These are phyloP conservation scores for Gadus macrocephalus DNA, from an alignment of 2,113 vertebrate genomes.

Conservation along the genomic window DNA sequence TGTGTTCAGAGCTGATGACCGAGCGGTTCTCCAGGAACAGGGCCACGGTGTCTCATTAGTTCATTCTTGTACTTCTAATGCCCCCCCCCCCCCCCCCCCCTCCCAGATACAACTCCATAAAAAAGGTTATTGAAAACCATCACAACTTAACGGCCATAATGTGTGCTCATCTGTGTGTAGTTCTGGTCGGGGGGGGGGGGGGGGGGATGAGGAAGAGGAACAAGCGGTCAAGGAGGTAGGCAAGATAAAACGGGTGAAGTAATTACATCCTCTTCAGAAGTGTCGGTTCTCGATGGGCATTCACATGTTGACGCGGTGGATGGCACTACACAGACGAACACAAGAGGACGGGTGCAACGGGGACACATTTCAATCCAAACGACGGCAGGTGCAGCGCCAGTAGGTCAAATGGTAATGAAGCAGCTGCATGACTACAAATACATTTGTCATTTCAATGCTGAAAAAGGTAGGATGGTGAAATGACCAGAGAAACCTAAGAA, in stretches of 20 bases:
- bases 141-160: slow-evolving; percentile 37
- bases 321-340: no score
- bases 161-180: slow-evolving; percentile 20
- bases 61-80: slow-evolving; percentile 50
- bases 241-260: not conserved
- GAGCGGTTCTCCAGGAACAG: slow-evolving; percentile 24
- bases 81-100: not conserved
- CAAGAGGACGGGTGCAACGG: no score
- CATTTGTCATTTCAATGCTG: no score
- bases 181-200: not conserved
- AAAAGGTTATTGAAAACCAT: slow-evolving; percentile 62
- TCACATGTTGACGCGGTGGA: no score
- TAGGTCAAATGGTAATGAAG: no score
- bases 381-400: no score
- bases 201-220: no score
- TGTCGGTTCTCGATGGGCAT: not conserved
- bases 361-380: no score
- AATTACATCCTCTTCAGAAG: not conserved
- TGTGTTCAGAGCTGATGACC: slow-evolving; percentile 34
- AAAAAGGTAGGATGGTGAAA: not conserved
- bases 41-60: slow-evolving; percentile 50
- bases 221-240: not conserved
- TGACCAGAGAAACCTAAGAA: not conserved
- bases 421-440: no score
- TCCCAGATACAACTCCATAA: slow-evolving; percentile 2